Base-by-base conservation (phyloP, 2,888 invertebrate genomes). In the Tetanocera ferruginea region DNA sequence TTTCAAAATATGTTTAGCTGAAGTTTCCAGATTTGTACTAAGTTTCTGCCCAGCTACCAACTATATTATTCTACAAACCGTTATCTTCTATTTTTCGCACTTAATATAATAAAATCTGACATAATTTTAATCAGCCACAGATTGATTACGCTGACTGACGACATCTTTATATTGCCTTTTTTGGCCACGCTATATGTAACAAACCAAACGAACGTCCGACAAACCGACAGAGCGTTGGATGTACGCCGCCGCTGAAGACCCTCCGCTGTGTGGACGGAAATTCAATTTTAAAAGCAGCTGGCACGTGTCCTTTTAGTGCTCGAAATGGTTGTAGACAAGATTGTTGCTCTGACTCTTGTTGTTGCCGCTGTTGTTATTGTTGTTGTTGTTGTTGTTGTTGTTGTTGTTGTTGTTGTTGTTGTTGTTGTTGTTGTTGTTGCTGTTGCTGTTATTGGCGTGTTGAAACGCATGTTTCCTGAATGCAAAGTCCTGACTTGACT, bases 261-360 rank as follows among this genome's bases (percentile, higher is more conserved):
- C 49, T 76, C 28, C 49, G 62, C 76, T 51, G 69, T 25, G 23
- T 79, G 78, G 81, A 82, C 88, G 89, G 87, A 88, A 88, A 89
- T 88, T 89, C 88, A 88, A 89, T 88, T 88, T 89, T 84, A 88
- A 88, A 88, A 88, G 89, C 87, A 88, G 87, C 89, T 88, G 88
- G 85, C 88, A 88, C 88, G 88, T 88, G 88, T 88, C 89, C 80
- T 83, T 87, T 85, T 86, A 88, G 88, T 87, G 88, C 87, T 88
- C 85, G 83, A 87, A 86, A 87, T 83, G 86, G 87, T 87, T 83
- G 86, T 86, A 76, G 77, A 69, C 79, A 74, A 14, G 23, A 60
- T 73, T 74, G 31, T 51, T 67, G 37, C 57, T 77, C 28, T 57
- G 49, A 37, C 70, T 76, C 67, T 23, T 66, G 6, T 52, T 19